Base-by-base conservation (phyloP, 92 coral and sea anemone genomes). In the Porites cylindrica region DNA sequence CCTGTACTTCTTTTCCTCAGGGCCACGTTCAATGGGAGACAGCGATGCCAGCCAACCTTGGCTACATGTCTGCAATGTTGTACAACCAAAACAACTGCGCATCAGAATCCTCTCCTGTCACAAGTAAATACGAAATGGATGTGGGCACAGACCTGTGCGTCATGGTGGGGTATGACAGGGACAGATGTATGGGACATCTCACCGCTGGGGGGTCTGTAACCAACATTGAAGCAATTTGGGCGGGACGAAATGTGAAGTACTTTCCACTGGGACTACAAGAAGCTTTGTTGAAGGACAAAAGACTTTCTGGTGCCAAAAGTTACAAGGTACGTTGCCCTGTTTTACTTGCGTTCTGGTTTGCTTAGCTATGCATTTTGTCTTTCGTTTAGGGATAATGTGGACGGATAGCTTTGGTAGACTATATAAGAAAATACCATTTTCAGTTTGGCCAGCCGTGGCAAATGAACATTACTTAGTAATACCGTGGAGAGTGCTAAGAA, bases 21-120 rank as follows among this genome's bases (percentile, higher is more conserved):
- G 98, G 97, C 12, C 97, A 96, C 51, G 96, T 94, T 82, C 85
- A 75, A 51, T 96, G 98, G 98, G 98, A 96, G 50, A 91, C 96
- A 43, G 93, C 91, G 23, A 91, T 96, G 93, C 93, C 98, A 6
- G 93, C 98, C 1, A 89, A 92, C 73, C 88, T 96, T 17, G 98
- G 97, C 18, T 96, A 94, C 74, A 91, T 96, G 72, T 72, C 98
- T 6, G 97, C 93, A 7, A 73, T 96, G 92, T 51, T 96, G 81
- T 96, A 87, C 86, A 94, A 96, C 80, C 98, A 93, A 50, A 96
- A 96, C 86, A 96, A 96, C 75, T 95, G 94, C 20, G 96, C 95
- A 16, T 91, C 91, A 18, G 95, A 91, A 72, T 92, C 90, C 8
- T 89, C 96, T 0, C 79, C 94, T 4, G 93, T 92, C 20, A 96